Evolutionary conservation across 2,113 vertebrate genomes (phyloP), one percentile per base, ranked within the genome.

Genomic region (Philantomba maxwellii): DNA sequence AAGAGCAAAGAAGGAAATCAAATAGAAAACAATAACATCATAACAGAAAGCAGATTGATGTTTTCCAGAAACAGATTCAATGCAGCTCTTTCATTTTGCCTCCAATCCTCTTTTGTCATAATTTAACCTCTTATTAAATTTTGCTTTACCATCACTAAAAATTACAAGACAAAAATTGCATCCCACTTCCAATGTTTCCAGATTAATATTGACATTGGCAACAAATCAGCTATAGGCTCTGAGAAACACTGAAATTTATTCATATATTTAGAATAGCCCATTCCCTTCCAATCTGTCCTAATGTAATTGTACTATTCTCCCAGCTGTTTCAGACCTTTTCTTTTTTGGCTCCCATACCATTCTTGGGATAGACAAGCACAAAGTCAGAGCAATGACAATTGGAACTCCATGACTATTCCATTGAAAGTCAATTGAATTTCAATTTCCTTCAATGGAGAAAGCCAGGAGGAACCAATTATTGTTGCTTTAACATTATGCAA

Each of bases 351-450:
- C 70, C 84, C 91, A 30, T 96, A 89, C 94, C 64, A n/a, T 81
- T 58, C 77, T 94, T 97, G 93, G 80, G 92, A 87, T n/a, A 97
- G 92, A 98, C 25, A 97, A 58, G 58, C 78, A 97, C 97, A 98
- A 98, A 98, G 98, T 98, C 98, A 98, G 60, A 98, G 96, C 98
- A 98, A 98, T 98, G 98, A 98, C 98, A 99, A 98, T 97, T 98
- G 98, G 97, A 93, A 70, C 95, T 98, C 87, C 91, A 97, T 94
- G 97, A 90, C 96, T 98, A 97, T 96, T 98, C 96, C 96, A 97
- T 28, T 96, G 96, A 96, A 98, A 98, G 95, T 96, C 98, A 98
- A 98, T 97, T 98, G 98, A 98, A 98, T 98, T 98, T 98, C 98
- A 98, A 98, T 98, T 98, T 98, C 85, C 98, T 98, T 98, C 97